Conservation (phyloP, 2,888 invertebrate genomes). For the Caradrina kadenii region DNA sequence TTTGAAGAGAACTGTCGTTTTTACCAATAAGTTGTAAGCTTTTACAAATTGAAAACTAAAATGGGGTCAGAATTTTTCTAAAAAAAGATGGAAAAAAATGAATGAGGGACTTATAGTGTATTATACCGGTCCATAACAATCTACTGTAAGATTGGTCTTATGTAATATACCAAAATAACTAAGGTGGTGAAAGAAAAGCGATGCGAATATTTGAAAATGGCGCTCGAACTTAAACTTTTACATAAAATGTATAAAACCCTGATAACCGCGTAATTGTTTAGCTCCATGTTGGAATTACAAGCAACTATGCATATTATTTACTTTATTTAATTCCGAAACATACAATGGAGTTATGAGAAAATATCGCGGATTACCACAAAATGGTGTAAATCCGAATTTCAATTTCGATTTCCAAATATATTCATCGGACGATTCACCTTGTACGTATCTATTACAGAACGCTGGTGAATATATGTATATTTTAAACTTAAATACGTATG, state of each 20-base stretch:
- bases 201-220: neutral
- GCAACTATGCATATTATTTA: neutral
- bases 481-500: constrained; percentile 13
- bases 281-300: neutral
- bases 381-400: constrained; percentile 56
- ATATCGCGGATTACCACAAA: constrained; percentile 49
- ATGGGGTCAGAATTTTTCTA: neutral
- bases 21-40: neutral
- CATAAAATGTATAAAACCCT: neutral
- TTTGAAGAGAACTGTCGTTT: neutral
- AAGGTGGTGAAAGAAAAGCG: neutral
- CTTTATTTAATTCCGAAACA: constrained; percentile 11
- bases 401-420: constrained; percentile 52
- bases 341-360: constrained; percentile 22
- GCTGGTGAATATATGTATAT: constrained; percentile 42
- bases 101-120: neutral
- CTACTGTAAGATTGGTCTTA: too few relatives aligned
- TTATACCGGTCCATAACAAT: neutral
- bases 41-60: neutral
- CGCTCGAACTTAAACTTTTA: neutral
- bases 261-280: neutral
- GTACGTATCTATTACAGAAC: constrained; percentile 43
- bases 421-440: constrained; percentile 43
- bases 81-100: neutral
- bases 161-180: too few relatives aligned